Evolutionary conservation across 2,797 vertebrate species (phyloP).

Genomic region (Falco novaeseelandiae): DNA sequence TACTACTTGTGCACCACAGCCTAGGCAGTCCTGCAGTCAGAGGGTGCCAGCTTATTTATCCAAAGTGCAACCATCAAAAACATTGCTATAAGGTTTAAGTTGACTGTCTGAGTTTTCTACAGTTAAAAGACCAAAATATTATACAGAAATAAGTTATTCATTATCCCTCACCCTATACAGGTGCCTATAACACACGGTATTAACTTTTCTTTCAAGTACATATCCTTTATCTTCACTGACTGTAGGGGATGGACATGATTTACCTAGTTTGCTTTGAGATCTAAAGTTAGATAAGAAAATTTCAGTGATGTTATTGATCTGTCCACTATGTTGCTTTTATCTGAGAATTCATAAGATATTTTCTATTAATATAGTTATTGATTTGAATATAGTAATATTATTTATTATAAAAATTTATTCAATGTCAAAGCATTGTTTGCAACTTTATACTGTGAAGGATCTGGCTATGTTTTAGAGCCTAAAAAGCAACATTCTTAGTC

Average conservation of each 20-base stretch:
- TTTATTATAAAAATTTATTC: background rate
- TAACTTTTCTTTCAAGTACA: background rate
- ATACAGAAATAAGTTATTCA: background rate
- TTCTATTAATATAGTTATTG: background rate
- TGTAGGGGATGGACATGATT: background rate
- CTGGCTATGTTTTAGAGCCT: background rate
- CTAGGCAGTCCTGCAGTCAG: background rate
- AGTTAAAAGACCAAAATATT: background rate
- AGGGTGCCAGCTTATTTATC: background rate
- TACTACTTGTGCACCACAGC: background rate
- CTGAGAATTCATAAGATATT: background rate
- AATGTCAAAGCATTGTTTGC: background rate
- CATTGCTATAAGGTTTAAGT: background rate
- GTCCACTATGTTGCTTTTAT: background rate
- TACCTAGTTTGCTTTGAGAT: background rate
- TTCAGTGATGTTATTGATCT: background rate
- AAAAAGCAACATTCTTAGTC: background rate
- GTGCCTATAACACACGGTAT: background rate
- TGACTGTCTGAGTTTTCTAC: background rate
- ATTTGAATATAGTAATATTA: background rate
- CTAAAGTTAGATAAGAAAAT: background rate
- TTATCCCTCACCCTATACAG: background rate
- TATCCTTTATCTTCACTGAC: background rate
- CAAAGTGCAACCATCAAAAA: background rate
- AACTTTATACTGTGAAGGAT: background rate